Percentiles rank a stretch among this genome's conserved stretches.
Evolutionary conservation across 2,797 vertebrate genomes (phyloP).

Genomic region (Florisuga fusca): DNA sequence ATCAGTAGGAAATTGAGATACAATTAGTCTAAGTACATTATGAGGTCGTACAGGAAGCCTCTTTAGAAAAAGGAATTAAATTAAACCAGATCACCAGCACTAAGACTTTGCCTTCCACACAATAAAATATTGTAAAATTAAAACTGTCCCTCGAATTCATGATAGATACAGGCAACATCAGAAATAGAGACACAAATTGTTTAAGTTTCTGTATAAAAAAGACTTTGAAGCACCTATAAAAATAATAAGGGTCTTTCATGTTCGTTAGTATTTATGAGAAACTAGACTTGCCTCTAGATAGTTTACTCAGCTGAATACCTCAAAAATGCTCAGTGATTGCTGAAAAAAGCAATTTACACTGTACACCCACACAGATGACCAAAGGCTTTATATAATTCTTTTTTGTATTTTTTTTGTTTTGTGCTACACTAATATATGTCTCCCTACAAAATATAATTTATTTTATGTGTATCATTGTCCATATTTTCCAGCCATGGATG

Average conservation of each 20-base stretch:
- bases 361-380: not conserved
- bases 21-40: not conserved
- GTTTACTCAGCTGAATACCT: not conserved
- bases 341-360: not conserved
- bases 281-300: not conserved
- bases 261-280: conserved; percentile 17
- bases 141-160: not conserved
- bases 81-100: not conserved
- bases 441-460: not conserved
- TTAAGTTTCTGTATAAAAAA: not conserved
- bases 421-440: not conserved
- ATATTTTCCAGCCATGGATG: not conserved
- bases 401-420: not conserved
- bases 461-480: not conserved
- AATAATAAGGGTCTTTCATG: not conserved
- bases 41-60: not conserved
- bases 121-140: not conserved
- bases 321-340: not conserved
- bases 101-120: not conserved
- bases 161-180: not conserved
- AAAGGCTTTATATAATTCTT: not conserved
- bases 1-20: not conserved
- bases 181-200: not conserved
- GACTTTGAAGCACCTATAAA: not conserved
- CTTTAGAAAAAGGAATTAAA: not conserved